A percentile compares a stretch with the other conserved stretches of the same genome.
Evolutionary conservation across 2,797 vertebrate genomes (phyloP).

Genomic region (Synanceia verrucosa): DNA sequence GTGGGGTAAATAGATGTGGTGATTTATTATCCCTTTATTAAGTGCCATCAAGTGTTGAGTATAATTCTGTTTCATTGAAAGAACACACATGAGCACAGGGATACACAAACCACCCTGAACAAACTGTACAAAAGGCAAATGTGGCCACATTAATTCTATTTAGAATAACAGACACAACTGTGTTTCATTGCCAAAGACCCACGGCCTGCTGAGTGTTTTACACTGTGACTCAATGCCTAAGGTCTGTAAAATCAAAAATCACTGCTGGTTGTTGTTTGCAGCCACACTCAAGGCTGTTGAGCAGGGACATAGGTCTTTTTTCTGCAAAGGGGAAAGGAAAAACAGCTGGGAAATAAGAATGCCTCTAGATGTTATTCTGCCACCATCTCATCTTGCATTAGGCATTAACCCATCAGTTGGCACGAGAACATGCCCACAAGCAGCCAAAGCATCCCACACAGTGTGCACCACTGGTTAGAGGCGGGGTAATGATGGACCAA

Average conservation of each 20-base stretch:
- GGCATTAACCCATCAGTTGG: slow-evolving; percentile 64
- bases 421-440: slow-evolving; percentile 57
- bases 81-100: not conserved
- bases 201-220: slow-evolving; percentile 43
- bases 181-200: slow-evolving; percentile 22
- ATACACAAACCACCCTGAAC: not conserved
- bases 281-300: slow-evolving; percentile 37
- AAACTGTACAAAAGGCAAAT: slow-evolving; percentile 15
- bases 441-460: slow-evolving; percentile 51
- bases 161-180: not conserved
- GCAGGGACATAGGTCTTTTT: slow-evolving; percentile 45
- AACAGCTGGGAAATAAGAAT: slow-evolving; percentile 65
- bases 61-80: not conserved
- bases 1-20: slow-evolving; percentile 61
- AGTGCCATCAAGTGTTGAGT: slow-evolving; percentile 23
- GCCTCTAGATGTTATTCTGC: slow-evolving; percentile 72
- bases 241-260: slow-evolving; percentile 57
- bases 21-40: slow-evolving; percentile 60
- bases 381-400: slow-evolving; percentile 73
- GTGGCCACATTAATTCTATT: not conserved
- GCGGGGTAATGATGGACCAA: slow-evolving; percentile 21
- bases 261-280: slow-evolving; percentile 44
- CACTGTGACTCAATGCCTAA: slow-evolving; percentile 43
- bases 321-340: slow-evolving; percentile 42
- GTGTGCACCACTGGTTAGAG: slow-evolving; percentile 35